Conservation (phyloP, 2,113 vertebrate genomes). For the Lates calcarifer region DNA sequence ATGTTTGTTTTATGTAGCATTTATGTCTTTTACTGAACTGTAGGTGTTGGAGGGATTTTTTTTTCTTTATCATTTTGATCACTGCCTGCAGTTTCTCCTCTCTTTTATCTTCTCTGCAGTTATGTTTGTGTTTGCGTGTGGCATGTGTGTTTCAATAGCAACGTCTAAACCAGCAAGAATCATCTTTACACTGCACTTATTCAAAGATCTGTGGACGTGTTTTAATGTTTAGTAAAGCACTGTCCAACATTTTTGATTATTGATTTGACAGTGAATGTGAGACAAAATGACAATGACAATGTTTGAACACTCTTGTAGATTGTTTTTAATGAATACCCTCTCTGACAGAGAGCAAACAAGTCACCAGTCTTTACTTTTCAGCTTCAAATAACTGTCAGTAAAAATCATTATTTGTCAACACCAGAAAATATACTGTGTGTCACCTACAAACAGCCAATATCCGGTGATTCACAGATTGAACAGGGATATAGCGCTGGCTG, state of each 20-base stretch:
- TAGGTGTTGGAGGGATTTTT: not conserved
- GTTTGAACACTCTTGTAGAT: not conserved
- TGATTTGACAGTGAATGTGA: not conserved
- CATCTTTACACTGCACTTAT: not conserved
- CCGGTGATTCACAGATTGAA: conserved; percentile 4
- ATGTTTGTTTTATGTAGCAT: conserved; percentile 10
- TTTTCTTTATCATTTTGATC: not conserved
- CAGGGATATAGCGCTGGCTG: not conserved
- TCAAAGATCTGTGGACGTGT: not conserved
- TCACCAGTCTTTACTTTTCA: too few species aligned
- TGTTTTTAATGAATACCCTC: not conserved
- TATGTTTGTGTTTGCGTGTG: not conserved
- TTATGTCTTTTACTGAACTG: conserved; percentile 5
- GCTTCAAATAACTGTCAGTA: not conserved
- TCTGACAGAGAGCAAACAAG: not conserved
- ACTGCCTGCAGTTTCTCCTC: not conserved
- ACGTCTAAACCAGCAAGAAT: not conserved
- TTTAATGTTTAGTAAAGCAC: not conserved
- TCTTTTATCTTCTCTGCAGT: not conserved
- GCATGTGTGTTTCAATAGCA: not conserved
- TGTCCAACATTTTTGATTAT: not conserved
- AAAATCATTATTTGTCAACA: conserved; percentile 13
- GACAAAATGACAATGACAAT: not conserved
- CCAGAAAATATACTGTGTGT: not conserved
- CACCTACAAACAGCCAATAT: not conserved